Evolutionary conservation across 2,113 vertebrate genomes (phyloP), one percentile per base, ranked within the genome.

Genomic region (Cnemophilus loriae): DNA sequence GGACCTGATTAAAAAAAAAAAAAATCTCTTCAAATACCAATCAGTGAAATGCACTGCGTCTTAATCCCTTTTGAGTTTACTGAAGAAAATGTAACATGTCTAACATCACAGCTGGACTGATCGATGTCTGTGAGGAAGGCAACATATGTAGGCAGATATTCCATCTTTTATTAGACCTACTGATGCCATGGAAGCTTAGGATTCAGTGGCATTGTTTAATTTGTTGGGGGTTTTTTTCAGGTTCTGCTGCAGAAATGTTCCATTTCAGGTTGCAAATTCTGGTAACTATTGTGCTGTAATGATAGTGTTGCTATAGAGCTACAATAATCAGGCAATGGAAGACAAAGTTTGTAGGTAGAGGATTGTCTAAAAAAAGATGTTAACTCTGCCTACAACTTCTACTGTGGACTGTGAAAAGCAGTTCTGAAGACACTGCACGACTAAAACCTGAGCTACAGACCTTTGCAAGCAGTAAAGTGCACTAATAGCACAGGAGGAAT

Each of bases 281-380:
- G 64, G 71, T 90, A 90, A 50, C 86, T 59, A 86, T 84, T 95
- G 94, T 93, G 80, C 93, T 78, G 33, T 68, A 93, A 93, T 47
- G 57, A 73, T 16, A 50, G 86, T 87, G 95, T 95, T 97, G 96
- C 91, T 95, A 95, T 93, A 97, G 95, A 90, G 93, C 93, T 93
- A 44, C 73, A 67, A 39, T 27, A 46, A 89, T 88, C 49, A 78
- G 73, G 95, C 76, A 27, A 20, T 39, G 24, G 30, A 52, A 95
- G 81, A 89, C 73, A 81, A 96, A 73, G 82, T 80, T 92, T 56
- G 86, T 74, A 95, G 89, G 96, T 90, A 95, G 92, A 84, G 30
- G n/a, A 90, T 74, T 73, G 46, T 93, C 90, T 96, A 95, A 89
- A 94, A 96, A 96, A 95, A 94, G 79, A 94, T 27, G 44, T 53